Percentiles rank a stretch among this genome's conserved stretches.
phyloP scores from a whole-genome alignment of 2,797 vertebrate species.

The Takifugu rubripes region DNA sequence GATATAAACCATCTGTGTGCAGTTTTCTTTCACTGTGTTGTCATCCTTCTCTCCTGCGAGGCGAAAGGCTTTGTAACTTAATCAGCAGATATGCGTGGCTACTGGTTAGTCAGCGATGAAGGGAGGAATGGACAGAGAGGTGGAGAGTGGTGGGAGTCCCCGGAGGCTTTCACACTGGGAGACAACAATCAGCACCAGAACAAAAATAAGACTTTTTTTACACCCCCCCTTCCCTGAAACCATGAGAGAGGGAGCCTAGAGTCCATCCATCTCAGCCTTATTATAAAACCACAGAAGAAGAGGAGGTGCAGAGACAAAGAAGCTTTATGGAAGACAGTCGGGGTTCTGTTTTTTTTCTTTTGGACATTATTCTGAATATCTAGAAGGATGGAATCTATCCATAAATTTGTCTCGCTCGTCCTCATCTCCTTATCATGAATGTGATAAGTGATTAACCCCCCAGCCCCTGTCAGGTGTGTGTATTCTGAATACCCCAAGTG shows the following conservation, averaged over 20 bases:
- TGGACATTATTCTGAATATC: not conserved
- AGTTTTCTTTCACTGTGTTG: conserved; percentile 48
- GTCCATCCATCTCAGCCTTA: not conserved
- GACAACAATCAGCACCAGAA: conserved; percentile 51
- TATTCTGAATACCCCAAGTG: conserved; percentile 33
- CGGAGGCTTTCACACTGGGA: conserved; percentile 49
- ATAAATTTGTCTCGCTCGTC: not conserved
- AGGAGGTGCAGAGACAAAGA: not conserved
- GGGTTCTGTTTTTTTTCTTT: too few species aligned
- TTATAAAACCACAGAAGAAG: too few species aligned
- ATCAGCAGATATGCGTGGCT: conserved; percentile 58
- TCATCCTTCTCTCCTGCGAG: conserved; percentile 38
- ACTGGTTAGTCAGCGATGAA: conserved; percentile 46
- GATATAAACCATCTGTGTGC: conserved; percentile 62
- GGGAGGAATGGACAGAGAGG: conserved; percentile 34
- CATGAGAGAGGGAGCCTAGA: conserved; percentile 29
- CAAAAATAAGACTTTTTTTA: conserved; percentile 40
- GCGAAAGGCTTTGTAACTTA: conserved; percentile 46
- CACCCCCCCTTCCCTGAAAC: conserved; percentile 11
- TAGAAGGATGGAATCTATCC: not conserved
- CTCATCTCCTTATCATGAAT: too few species aligned
- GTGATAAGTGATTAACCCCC: conserved; percentile 19
- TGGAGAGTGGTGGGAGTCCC: conserved; percentile 39
- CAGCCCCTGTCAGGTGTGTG: too few species aligned
- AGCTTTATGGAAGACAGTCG: not conserved